Base-by-base conservation (phyloP, 2,113 vertebrate species). In the Trichechus manatus region DNA sequence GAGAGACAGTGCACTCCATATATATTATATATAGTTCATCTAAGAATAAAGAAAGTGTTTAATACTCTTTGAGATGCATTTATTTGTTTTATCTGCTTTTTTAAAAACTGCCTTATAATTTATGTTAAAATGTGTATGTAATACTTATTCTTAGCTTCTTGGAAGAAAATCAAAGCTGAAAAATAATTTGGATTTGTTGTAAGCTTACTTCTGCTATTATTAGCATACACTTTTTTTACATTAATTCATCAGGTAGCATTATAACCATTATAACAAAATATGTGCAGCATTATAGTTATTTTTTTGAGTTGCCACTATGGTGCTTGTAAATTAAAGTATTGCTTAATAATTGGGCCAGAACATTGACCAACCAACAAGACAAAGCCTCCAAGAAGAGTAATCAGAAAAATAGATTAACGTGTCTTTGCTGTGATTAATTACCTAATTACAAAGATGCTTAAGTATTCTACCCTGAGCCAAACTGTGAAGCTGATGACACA, bases 131-230 rank as follows among this genome's bases (percentile, higher is more conserved):
- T 82, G 25, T 77, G 17, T 93, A 77, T 44, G 70, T 64, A 87
- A 84, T 75, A 91, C 29, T 80, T 61, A 75, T 63, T 82, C 92
- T 95, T 75, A 83, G 11, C 56, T 31, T 95, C 91, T 47, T 72
- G 22, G 25, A 77, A 80, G 53, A 92, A 42, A 1, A 74, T 39
- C 42, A 66, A 36, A 87, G 9, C 19, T 64, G 8, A 27, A 90
- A 94, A 90, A 29, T 14, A 50, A 85, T 82, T n/a, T 59, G 78
- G n/a, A 14, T 20, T 5, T 80, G 63, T 47, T 92, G 29, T 83
- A 94, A 87, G 31, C 6, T 80, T 96, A n/a, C 22, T 68, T 82
- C 64, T 80, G 4, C 50, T 78, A 36, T 1, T 93, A 91, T 78
- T 42, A 33, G 23, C 31, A 82, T 36, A 80, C 1, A 80, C 33